phyloP scores from a whole-genome alignment of 1,140 invertebrate species.

The Drosophila littoralis region DNA sequence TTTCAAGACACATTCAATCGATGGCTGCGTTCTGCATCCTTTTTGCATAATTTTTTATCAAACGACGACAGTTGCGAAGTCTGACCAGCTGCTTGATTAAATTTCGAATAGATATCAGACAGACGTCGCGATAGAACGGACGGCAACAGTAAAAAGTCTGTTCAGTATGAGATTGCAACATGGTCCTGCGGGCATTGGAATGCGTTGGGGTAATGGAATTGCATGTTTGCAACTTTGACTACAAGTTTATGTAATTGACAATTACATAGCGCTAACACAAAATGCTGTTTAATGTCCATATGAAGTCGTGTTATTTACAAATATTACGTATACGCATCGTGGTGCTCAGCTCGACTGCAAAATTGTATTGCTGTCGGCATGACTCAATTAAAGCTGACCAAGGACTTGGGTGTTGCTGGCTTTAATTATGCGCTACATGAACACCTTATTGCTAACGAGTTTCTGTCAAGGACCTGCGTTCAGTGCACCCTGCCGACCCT shows the following conservation, averaged over 20 bases:
- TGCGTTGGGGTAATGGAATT: conserved; percentile 18
- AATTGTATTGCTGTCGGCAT: conserved; percentile 22
- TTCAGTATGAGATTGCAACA: background rate
- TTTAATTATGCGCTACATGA: conserved; percentile 60
- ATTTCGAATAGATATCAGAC: conserved; percentile 67
- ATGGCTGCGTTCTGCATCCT: background rate
- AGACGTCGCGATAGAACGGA: conserved; percentile 26
- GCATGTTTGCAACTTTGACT: conserved; percentile 49
- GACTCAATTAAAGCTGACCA: background rate
- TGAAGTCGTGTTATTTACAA: conserved; percentile 34
- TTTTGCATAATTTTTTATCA: conserved; percentile 53
- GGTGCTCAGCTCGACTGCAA: conserved; percentile 12
- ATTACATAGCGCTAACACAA: conserved; percentile 33
- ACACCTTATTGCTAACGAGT: conserved; percentile 28
- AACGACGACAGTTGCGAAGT: conserved; percentile 46
- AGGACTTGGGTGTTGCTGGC: conserved; percentile 5
- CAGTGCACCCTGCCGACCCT: conserved; percentile 16
- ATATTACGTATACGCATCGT: conserved; percentile 58
- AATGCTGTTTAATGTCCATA: background rate
- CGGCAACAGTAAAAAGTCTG: conserved; percentile 12
- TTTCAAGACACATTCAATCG: background rate
- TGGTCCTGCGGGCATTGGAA: conserved; percentile 2
- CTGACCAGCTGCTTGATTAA: conserved; percentile 59
- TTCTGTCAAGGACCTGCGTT: conserved; percentile 4
- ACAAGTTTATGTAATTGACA: conserved; percentile 40